Conservation (phyloP, 2,797 vertebrate genomes). For the Peromyscus melanophrys region DNA sequence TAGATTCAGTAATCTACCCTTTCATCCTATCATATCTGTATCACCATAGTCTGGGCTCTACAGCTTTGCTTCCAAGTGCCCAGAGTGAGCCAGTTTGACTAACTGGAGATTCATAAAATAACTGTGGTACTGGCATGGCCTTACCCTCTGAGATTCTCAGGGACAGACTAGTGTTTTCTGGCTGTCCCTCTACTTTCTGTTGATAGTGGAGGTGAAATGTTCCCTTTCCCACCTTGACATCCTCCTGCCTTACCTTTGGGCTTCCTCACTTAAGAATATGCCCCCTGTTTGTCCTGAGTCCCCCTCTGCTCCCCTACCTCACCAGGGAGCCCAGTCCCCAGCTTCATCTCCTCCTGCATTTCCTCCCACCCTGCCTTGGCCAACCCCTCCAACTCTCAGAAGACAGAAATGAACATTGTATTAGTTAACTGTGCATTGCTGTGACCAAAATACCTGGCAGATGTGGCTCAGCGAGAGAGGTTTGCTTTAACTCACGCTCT, state of each 20-base stretch:
- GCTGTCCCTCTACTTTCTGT: neutral
- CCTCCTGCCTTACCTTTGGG: neutral
- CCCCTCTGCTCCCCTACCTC: neutral
- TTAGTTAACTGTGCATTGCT: neutral
- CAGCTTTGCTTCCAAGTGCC: neutral
- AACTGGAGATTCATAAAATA: neutral
- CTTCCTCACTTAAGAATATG: neutral
- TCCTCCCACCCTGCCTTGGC: accelerated
- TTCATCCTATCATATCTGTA: too few relatives aligned
- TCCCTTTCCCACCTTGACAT: neutral
- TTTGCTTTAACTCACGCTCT: neutral
- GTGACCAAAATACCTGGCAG: neutral
- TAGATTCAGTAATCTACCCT: too few relatives aligned
- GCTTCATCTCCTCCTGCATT: neutral
- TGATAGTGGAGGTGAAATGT: neutral
- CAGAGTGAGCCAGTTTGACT: neutral
- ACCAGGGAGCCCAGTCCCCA: neutral
- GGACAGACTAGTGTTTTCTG: neutral
- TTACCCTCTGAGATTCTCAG: neutral
- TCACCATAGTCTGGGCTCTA: neutral
- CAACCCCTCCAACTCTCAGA: neutral
- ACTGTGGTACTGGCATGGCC: accelerated
- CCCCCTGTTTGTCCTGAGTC: neutral
- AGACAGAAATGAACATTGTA: neutral
- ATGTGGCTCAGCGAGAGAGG: neutral